Conservation (phyloP, 2,888 invertebrate genomes). For the Himalopsyche japonica region DNA sequence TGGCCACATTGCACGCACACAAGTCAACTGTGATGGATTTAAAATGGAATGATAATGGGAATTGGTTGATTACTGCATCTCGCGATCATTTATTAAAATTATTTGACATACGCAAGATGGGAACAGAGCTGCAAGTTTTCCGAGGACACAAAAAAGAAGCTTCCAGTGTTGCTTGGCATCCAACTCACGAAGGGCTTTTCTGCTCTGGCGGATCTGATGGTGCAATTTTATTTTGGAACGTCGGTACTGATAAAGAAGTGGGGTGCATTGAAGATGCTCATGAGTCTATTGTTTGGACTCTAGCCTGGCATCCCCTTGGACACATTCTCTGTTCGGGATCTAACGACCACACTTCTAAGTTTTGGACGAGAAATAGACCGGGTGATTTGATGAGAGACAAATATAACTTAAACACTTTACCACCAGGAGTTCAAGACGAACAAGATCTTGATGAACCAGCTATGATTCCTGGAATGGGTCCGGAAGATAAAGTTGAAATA, state of each 20-base stretch:
- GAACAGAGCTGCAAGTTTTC: conserved; percentile 95
- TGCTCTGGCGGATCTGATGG: conserved; percentile 99
- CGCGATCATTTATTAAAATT: conserved; percentile 95
- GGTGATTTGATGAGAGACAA: conserved; percentile 98
- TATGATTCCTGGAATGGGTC: conserved; percentile 96
- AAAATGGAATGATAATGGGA: conserved; percentile 99
- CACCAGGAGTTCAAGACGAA: conserved; percentile 70
- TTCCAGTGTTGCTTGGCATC: conserved; percentile 97
- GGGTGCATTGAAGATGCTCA: conserved; percentile 98
- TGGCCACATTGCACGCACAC: conserved; percentile 98
- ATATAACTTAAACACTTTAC: conserved; percentile 91
- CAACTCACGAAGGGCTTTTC: conserved; percentile 95
- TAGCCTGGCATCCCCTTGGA: conserved; percentile 99
- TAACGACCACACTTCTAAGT: conserved; percentile 99
- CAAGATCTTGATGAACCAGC: conserved; percentile 73
- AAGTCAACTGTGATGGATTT: conserved; percentile 99
- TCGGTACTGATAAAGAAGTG: conserved; percentile 97
- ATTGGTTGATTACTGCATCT: conserved; percentile 98
- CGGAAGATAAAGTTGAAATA: conserved; percentile 88
- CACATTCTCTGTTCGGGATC: conserved; percentile 98
- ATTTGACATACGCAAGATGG: conserved; percentile 95
- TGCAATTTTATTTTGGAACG: conserved; percentile 98
- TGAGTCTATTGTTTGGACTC: conserved; percentile 98
- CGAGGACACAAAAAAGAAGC: conserved; percentile 99
- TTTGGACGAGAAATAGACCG: conserved; percentile 98